These are phyloP conservation scores for Thryonomys swinderianus DNA, from an alignment of 2,113 vertebrate species.

Conservation along the genomic window DNA sequence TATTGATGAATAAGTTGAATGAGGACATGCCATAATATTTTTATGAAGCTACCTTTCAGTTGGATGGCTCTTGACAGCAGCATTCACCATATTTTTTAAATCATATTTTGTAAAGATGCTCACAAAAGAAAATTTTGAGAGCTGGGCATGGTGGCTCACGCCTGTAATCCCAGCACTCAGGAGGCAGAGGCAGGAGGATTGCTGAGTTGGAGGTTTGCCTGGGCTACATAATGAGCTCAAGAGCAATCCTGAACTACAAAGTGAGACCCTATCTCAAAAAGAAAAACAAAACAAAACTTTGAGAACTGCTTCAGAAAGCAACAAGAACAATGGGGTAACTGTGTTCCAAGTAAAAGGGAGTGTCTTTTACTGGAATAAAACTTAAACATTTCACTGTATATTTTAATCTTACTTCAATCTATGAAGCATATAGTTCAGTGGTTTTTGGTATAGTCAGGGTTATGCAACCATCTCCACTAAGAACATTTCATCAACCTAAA, in stretches of 20 bases:
- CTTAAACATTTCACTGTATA: background rate
- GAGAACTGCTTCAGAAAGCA: background rate
- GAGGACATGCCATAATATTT: background rate
- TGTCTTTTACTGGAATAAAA: background rate
- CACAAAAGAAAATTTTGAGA: no score
- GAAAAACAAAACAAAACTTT: no score
- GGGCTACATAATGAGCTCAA: no score
- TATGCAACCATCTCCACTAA: background rate
- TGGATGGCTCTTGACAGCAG: background rate
- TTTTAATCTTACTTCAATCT: background rate
- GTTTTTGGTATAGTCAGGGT: background rate
- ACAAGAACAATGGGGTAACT: background rate
- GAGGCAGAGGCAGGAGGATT: no score
- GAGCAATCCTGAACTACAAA: no score
- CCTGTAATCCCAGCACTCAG: no score
- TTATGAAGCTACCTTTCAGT: background rate
- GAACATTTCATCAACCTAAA: background rate
- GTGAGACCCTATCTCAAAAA: no score
- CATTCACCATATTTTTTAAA: background rate
- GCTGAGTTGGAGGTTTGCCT: no score
- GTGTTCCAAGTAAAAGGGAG: background rate
- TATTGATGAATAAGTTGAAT: background rate
- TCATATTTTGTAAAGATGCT: background rate
- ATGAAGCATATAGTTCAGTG: background rate
- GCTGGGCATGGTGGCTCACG: no score